Conservation (phyloP, 2,888 invertebrate species). For the Zygogramma bicolorata region DNA sequence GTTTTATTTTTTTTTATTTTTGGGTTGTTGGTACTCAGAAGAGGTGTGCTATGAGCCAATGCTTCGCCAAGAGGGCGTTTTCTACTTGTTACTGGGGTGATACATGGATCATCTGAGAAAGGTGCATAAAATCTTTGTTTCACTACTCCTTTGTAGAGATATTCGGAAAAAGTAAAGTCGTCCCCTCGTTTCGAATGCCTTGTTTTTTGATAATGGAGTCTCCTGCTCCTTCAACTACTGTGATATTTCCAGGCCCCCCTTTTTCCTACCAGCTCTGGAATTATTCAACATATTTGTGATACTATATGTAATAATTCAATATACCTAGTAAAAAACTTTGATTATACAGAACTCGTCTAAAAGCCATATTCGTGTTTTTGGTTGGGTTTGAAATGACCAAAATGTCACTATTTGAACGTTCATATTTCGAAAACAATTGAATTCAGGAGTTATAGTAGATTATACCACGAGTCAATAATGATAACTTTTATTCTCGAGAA, state of each 20-base stretch:
- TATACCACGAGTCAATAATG: too few relatives aligned
- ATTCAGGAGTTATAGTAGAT: too few relatives aligned
- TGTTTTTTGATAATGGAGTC: background rate
- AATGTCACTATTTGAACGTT: too few relatives aligned
- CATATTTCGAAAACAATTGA: too few relatives aligned
- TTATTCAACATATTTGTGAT: background rate
- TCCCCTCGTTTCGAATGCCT: background rate
- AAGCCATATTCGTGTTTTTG: too few relatives aligned
- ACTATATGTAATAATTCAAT: too few relatives aligned
- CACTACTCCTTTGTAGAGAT: background rate
- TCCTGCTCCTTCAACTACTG: background rate
- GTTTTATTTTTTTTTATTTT: background rate
- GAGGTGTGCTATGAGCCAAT: background rate
- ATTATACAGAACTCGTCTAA: too few relatives aligned
- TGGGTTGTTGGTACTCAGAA: background rate
- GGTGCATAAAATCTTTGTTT: conserved; percentile 1
- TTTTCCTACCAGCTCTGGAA: conserved; percentile 15
- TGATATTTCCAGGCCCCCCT: conserved; percentile 10
- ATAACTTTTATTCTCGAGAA: too few relatives aligned
- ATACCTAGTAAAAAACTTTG: too few relatives aligned
- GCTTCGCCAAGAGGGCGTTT: background rate
- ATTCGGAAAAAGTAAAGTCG: background rate
- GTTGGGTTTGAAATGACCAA: too few relatives aligned
- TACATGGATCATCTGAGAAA: background rate
- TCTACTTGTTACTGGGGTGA: background rate